Evolutionary conservation across 2,797 vertebrate species (phyloP), one percentile per base, ranked within the genome.

Genomic region (Heterohyrax brucei): DNA sequence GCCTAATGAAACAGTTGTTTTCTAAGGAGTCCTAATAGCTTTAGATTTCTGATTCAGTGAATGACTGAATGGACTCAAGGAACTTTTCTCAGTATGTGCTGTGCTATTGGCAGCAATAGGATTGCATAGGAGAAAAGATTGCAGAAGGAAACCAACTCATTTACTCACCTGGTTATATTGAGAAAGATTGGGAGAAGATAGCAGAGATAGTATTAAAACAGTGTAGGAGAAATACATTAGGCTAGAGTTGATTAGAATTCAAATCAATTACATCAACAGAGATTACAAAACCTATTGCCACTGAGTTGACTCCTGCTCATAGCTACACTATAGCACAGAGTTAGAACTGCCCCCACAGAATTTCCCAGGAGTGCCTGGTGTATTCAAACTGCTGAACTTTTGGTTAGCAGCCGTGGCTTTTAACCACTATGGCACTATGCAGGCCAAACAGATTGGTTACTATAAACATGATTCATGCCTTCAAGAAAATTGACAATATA

Each of bases 1-100:
- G 61, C 93, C 92, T 88, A 92, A 92, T 7, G 50, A 44, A 88
- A 93, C 70, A 96, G 78, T 33, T 79, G 68, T 92, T 96, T 94
- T 86, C 66, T 72, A 80, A 96, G 94, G 56, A 94, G 48, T 92
- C 48, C 92, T 82, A 78, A 91, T 56, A 94, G 64, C 46, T 95
- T 87, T 92, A 62, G 72, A 83, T 50, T 95, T 95, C 59, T 62
- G 79, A 86, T 73, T 95, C 39, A 92, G 73, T 64, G 73, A 73
- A 80, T 77, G 85, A 94, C 79, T 76, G 80, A 79, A 87, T 75
- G 90, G 79, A 48, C 26, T 83, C 28, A 39, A 73, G 80, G 85
- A 92, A 33, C 59, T 84, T 82, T 87, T 91, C 84, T 79, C 70
- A 93, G 75, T 22, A 44, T 19, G n/a, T 70, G 70, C 64, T 79